A percentile compares a stretch with the other conserved stretches of the same genome.
These are phyloP conservation scores for Protobothrops mucrosquamatus DNA, from an alignment of 2,113 vertebrate species.

Conservation along the genomic window DNA sequence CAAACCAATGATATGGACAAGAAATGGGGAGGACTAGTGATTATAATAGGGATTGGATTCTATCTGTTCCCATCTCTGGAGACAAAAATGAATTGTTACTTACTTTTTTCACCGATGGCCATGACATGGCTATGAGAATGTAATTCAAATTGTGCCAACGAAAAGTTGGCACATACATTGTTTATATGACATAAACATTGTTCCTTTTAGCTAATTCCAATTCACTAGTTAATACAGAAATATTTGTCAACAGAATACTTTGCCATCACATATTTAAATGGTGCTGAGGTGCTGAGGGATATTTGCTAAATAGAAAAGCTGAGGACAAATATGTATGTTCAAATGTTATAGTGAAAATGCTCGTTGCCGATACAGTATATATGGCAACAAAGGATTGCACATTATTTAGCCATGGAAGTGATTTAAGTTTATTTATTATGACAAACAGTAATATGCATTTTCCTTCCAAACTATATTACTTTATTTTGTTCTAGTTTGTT, in stretches of 20 bases:
- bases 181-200: background rate
- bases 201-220: background rate
- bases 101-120: background rate
- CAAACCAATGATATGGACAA: background rate
- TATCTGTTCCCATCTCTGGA: background rate
- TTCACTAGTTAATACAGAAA: background rate
- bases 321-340: background rate
- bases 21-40: background rate
- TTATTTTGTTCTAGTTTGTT: background rate
- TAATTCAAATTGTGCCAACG: background rate
- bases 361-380: background rate
- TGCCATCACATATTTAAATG: background rate
- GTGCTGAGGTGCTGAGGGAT: background rate
- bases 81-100: background rate
- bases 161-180: background rate
- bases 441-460: slow-evolving; percentile 30
- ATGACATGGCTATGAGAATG: background rate
- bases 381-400: slow-evolving; percentile 34
- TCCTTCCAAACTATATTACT: slow-evolving; percentile 1
- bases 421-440: slow-evolving; percentile 34
- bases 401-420: slow-evolving; percentile 40
- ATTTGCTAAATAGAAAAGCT: background rate
- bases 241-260: background rate
- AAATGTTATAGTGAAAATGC: background rate
- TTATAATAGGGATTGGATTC: too few species aligned